Percentiles rank a stretch among this genome's conserved stretches.
These are phyloP conservation scores for Sturnira hondurensis DNA, from an alignment of 2,113 vertebrate genomes.

Conservation along the genomic window DNA sequence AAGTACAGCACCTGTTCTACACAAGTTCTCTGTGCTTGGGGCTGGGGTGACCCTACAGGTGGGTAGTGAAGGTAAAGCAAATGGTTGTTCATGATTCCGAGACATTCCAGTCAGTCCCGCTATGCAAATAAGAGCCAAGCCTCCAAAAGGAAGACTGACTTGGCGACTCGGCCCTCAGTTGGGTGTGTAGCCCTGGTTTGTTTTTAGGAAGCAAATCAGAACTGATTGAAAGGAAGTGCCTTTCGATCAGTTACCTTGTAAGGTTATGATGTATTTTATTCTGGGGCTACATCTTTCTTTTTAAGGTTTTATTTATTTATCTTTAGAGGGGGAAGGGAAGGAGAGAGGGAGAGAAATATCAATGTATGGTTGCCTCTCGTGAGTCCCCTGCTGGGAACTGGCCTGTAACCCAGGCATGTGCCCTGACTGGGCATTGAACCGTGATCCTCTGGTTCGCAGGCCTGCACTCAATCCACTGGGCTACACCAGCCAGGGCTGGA, in stretches of 20 bases:
- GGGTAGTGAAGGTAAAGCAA: background rate
- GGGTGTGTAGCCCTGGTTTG: background rate
- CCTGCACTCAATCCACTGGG: no score
- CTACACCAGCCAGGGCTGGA: no score
- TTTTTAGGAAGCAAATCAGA: background rate
- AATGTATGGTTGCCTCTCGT: no score
- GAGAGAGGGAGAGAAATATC: no score
- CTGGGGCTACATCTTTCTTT: background rate
- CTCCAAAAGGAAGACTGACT: background rate
- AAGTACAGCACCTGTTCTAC: background rate
- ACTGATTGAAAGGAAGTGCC: background rate
- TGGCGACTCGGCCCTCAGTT: background rate
- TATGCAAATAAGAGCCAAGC: background rate
- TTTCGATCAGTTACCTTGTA: background rate
- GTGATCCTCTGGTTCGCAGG: no score
- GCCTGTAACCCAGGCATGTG: no score
- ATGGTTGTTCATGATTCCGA: background rate
- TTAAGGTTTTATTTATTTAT: no score
- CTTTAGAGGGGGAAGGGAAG: no score
- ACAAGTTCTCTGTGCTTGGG: background rate
- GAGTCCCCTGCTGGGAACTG: no score
- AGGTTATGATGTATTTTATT: background rate
- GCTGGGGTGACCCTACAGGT: background rate
- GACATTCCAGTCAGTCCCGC: no score
- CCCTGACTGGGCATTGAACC: no score